A percentile compares a stretch with the other conserved stretches of the same genome.
Evolutionary conservation across 2,113 vertebrate genomes (phyloP).

Genomic region (Protomyctophum bolini): DNA sequence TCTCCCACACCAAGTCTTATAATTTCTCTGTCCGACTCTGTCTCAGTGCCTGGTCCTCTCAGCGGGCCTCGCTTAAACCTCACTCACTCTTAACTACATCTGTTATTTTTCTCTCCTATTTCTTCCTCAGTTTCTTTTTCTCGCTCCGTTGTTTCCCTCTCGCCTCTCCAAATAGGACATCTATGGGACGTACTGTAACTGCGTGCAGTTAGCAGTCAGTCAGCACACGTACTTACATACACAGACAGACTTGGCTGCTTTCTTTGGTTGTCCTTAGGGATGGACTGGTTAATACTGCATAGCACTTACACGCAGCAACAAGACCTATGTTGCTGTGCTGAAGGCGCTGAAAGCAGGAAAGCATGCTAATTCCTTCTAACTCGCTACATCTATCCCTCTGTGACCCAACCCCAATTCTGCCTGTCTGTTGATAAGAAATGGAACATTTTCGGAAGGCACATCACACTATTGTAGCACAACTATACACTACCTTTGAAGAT

Average conservation of each 20-base stretch:
- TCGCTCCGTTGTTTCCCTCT: background rate
- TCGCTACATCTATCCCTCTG: conserved; percentile 51
- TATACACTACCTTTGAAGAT: conserved; percentile 24
- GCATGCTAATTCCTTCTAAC: conserved; percentile 66
- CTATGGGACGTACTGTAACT: conserved; percentile 52
- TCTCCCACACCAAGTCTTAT: conserved; percentile 34
- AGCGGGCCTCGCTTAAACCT: too few relatives aligned
- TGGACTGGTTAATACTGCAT: conserved; percentile 75
- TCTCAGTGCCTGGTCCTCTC: too few relatives aligned
- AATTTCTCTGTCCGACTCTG: conserved; percentile 12
- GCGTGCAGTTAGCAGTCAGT: conserved; percentile 59
- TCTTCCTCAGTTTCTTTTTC: background rate
- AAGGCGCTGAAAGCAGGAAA: conserved; percentile 59
- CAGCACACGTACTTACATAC: conserved; percentile 1
- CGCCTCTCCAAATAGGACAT: conserved; percentile 45
- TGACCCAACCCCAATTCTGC: conserved; percentile 30
- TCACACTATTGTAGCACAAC: conserved; percentile 4
- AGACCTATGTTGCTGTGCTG: conserved; percentile 56
- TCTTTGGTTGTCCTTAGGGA: conserved; percentile 58
- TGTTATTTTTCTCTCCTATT: conserved; percentile 2
- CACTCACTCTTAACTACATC: conserved; percentile 17
- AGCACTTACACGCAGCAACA: conserved; percentile 73
- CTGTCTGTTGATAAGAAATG: conserved; percentile 11
- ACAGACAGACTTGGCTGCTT: conserved; percentile 4
- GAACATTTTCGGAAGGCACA: conserved; percentile 31